These are phyloP conservation scores for Calcarius lapponicus DNA, from an alignment of 2,797 vertebrate genomes.

Conservation along the genomic window DNA sequence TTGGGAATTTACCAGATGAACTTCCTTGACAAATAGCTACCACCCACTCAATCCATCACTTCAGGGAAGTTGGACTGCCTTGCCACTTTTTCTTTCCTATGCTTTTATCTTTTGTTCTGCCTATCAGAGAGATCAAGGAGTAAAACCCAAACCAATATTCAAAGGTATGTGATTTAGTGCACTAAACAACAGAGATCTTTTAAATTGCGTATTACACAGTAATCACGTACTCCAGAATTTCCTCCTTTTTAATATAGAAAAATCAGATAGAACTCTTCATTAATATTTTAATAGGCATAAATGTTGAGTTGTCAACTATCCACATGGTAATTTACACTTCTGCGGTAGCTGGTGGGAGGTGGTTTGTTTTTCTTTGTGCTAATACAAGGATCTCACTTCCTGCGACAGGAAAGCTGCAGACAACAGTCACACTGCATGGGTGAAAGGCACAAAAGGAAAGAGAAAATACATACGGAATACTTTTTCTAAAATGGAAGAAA, in stretches of 20 bases:
- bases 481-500: not conserved
- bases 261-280: conserved; percentile 14
- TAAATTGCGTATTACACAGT: not conserved
- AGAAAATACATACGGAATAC: not conserved
- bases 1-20: conserved; percentile 40
- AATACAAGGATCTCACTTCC: conserved; percentile 43
- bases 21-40: conserved; percentile 48
- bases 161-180: not conserved
- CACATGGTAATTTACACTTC: conserved; percentile 39
- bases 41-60: conserved; percentile 32
- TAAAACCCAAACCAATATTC: not conserved
- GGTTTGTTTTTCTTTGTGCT: conserved; percentile 48
- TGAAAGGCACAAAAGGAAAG: conserved; percentile 25
- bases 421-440: not conserved
- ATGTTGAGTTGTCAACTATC: conserved; percentile 24
- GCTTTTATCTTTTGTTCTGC: conserved; percentile 25
- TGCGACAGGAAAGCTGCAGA: not conserved
- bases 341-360: conserved; percentile 26
- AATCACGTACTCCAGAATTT: not conserved
- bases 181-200: not conserved
- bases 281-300: conserved; percentile 59
- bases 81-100: not conserved
- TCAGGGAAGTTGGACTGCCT: conserved; percentile 3
- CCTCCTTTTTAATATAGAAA: not conserved
- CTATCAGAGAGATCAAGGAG: not conserved